These are phyloP conservation scores for Maccullochella peelii DNA, from an alignment of 2,113 vertebrate genomes.

Conservation along the genomic window DNA sequence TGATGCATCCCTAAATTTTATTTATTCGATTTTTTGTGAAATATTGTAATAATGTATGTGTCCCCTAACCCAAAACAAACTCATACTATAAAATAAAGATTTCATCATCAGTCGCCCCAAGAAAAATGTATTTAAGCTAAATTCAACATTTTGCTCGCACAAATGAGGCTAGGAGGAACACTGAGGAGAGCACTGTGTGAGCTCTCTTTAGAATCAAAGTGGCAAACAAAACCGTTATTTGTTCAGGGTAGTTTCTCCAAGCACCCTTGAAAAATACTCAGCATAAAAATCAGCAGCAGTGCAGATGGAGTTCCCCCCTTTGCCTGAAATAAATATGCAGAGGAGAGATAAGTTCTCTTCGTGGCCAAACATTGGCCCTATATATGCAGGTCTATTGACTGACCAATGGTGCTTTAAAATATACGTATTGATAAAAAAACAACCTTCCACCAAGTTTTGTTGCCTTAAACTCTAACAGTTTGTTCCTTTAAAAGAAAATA, in stretches of 20 bases:
- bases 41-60: neutral
- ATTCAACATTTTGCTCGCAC: conserved; percentile 27
- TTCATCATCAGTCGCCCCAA: conserved; percentile 3
- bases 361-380: conserved; percentile 12
- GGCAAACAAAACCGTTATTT: conserved; percentile 63
- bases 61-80: neutral
- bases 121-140: conserved; percentile 30
- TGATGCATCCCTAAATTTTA: conserved; percentile 52
- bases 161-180: neutral
- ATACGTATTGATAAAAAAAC: conserved; percentile 19
- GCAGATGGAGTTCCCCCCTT: conserved; percentile 18
- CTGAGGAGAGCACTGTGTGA: conserved; percentile 25
- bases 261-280: conserved; percentile 37
- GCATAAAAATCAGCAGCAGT: conserved; percentile 43
- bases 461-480: neutral
- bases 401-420: conserved; percentile 4
- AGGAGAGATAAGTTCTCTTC: conserved; percentile 18
- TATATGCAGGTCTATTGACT: conserved; percentile 18
- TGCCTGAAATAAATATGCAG: conserved; percentile 16
- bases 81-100: conserved; percentile 5
- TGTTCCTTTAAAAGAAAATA: neutral
- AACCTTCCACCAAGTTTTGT: neutral
- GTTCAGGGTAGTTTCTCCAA: conserved; percentile 52
- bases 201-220: conserved; percentile 53
- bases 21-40: conserved; percentile 2